A percentile compares a stretch with the other conserved stretches of the same genome.
Evolutionary conservation across 2,113 vertebrate genomes (phyloP).

Genomic region (Aleadryas rufinucha): DNA sequence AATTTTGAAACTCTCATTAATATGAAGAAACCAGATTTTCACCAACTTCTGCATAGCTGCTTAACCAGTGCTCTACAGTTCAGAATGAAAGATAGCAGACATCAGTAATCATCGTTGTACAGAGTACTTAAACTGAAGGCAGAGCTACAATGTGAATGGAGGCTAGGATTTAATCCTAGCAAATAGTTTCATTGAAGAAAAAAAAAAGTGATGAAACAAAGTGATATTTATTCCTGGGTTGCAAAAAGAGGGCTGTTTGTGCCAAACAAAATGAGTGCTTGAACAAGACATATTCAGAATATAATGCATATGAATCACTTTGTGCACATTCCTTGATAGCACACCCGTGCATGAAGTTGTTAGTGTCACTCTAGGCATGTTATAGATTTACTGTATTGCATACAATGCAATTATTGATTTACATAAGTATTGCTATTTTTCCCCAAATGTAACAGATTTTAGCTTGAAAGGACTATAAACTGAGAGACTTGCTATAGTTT

Average conservation of each 20-base stretch:
- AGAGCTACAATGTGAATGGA: background rate
- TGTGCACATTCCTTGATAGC: conserved; percentile 17
- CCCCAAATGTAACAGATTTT: conserved; percentile 73
- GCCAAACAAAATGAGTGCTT: conserved; percentile 50
- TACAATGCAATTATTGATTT: conserved; percentile 73
- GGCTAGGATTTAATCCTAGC: background rate
- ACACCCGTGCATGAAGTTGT: conserved; percentile 2
- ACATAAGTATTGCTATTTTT: conserved; percentile 72
- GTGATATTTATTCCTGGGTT: conserved; percentile 16
- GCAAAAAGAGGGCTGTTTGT: conserved; percentile 44
- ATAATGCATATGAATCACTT: conserved; percentile 33
- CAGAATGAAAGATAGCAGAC: background rate
- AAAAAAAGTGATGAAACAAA: conserved; percentile 35
- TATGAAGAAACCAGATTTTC: background rate
- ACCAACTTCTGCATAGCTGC: background rate
- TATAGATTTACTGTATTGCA: conserved; percentile 68
- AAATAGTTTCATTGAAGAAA: conserved; percentile 1
- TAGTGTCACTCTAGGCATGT: conserved; percentile 59
- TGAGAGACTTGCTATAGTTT: conserved; percentile 73
- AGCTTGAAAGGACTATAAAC: conserved; percentile 75
- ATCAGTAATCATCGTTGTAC: background rate
- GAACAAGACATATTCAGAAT: conserved; percentile 20
- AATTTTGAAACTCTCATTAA: background rate
- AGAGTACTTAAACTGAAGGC: background rate
- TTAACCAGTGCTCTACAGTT: background rate